Evolutionary conservation across 2,888 invertebrate species (phyloP).

Genomic region (Synergus gifuensis): DNA sequence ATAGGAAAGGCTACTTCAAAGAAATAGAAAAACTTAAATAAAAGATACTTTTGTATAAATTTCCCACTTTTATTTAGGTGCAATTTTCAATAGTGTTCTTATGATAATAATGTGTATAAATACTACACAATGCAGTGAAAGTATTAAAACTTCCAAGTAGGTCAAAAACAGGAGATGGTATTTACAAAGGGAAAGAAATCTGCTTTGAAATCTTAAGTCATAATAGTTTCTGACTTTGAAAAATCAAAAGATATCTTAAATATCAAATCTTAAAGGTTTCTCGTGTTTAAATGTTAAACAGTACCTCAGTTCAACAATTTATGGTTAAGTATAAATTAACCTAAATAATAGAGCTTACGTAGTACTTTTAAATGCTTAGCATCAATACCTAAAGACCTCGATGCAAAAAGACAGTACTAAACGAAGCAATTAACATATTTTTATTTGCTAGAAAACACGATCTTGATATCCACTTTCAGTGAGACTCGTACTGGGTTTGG

Average conservation of each 20-base stretch:
- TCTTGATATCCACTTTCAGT: conserved; percentile 93
- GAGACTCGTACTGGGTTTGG: conserved; percentile 80
- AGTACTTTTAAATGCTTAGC: not conserved
- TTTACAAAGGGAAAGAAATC: conserved; percentile 1
- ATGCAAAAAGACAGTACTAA: not conserved
- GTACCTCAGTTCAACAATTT: not conserved
- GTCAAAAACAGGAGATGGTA: not conserved
- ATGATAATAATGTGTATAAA: conserved; percentile 8
- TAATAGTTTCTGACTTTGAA: not conserved
- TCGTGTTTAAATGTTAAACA: conserved; percentile 2
- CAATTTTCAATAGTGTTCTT: not conserved
- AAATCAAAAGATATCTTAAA: not conserved
- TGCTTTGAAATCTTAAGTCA: not conserved
- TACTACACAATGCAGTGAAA: not conserved
- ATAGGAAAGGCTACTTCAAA: not conserved
- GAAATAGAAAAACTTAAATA: not conserved
- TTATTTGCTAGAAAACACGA: conserved; percentile 84
- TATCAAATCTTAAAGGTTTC: not conserved
- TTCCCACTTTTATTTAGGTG: not conserved
- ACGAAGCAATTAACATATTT: not conserved
- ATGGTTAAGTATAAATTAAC: not conserved
- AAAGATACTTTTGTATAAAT: not conserved
- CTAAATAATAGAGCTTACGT: not conserved
- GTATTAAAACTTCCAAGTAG: not conserved
- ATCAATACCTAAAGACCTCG: not conserved